These are phyloP conservation scores for Platerodrilus igneus DNA, from an alignment of 2,888 invertebrate species.

Conservation along the genomic window DNA sequence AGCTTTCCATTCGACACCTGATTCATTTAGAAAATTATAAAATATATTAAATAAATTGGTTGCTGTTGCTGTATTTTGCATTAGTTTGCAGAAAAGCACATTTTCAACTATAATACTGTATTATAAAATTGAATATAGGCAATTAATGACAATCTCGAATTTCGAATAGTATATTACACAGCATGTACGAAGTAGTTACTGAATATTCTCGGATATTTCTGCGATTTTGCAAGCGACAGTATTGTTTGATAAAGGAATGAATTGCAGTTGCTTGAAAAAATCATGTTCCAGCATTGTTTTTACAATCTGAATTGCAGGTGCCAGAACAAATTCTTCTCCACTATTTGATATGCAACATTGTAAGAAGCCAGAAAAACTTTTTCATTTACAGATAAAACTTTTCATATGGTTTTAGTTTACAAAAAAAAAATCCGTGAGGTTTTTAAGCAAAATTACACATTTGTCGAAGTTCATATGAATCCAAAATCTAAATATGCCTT, in stretches of 20 bases:
- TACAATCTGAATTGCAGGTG: too few species aligned
- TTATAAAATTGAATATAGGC: conserved; percentile 20
- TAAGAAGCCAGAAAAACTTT: too few species aligned
- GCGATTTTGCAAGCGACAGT: conserved; percentile 17
- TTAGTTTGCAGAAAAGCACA: conserved; percentile 24
- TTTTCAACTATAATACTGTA: conserved; percentile 19
- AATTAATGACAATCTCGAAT: conserved; percentile 22
- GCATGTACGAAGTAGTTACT: conserved; percentile 18
- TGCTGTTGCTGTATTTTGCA: conserved; percentile 17
- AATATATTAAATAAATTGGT: conserved; percentile 19
- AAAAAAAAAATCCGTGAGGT: neutral
- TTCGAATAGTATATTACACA: conserved; percentile 13
- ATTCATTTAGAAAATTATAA: conserved; percentile 18
- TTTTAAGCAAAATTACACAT: neutral
- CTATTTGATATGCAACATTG: too few species aligned
- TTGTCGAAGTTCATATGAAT: neutral
- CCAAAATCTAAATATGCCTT: conserved; percentile 5
- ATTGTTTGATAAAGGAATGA: conserved; percentile 12
- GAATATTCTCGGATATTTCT: conserved; percentile 22
- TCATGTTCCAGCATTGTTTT: conserved; percentile 5
- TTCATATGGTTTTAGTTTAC: too few species aligned
- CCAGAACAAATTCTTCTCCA: too few species aligned
- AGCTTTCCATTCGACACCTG: conserved; percentile 22
- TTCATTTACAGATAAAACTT: too few species aligned
- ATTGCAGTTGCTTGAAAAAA: conserved; percentile 4